phyloP scores from a whole-genome alignment of 2,888 invertebrate species.

The Eucera pruinosa region DNA sequence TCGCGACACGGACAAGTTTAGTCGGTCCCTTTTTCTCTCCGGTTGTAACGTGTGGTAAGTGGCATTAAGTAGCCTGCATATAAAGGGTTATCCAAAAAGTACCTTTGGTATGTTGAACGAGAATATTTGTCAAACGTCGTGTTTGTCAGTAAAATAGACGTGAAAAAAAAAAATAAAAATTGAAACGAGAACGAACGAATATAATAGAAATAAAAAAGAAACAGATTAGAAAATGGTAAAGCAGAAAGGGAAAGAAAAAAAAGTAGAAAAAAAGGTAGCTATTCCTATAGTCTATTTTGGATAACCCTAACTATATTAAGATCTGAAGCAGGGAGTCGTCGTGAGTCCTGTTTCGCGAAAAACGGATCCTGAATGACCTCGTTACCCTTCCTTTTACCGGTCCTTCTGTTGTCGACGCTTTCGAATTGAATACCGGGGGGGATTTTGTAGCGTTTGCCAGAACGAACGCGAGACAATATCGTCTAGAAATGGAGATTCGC shows the following conservation, averaged over 20 bases:
- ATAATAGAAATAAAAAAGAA: no score
- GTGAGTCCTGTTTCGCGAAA: conserved; percentile 20
- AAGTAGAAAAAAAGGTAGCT: no score
- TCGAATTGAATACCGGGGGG: conserved; percentile 20
- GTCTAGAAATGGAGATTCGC: conserved; percentile 10
- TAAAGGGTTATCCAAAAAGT: no score
- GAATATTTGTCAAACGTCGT: no score
- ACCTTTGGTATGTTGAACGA: no score
- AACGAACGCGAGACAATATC: conserved; percentile 18
- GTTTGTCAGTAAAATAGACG: no score
- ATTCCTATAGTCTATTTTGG: no score
- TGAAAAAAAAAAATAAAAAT: no score
- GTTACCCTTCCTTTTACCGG: conserved; percentile 25
- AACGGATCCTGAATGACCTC: conserved; percentile 27
- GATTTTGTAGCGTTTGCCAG: conserved; percentile 5
- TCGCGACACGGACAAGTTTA: conserved; percentile 16
- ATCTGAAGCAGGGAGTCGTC: neutral
- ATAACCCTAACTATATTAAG: no score
- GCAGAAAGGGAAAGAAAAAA: no score
- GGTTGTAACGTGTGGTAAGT: conserved; percentile 6
- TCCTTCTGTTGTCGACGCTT: neutral
- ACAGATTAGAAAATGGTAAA: no score
- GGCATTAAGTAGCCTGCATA: neutral
- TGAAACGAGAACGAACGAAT: no score
- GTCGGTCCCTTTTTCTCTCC: neutral